Evolutionary conservation across 2,797 vertebrate species (phyloP), one percentile per base, ranked within the genome.

Genomic region (Decapterus maruadsi): DNA sequence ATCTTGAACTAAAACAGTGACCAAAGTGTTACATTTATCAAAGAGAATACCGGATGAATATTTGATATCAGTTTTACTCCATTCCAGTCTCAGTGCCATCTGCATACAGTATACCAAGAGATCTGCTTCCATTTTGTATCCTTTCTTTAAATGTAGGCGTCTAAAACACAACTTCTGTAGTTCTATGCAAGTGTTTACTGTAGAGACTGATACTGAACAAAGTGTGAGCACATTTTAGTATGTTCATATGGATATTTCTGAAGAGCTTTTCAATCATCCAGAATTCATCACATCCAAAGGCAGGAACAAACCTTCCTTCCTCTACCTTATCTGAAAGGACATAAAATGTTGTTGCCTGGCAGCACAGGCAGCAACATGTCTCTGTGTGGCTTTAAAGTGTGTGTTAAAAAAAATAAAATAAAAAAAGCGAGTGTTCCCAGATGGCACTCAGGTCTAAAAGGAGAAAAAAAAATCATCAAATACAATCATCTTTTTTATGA

Each of bases 401-500:
- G 29, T n/a, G n/a, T n/a, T n/a, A n/a, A 14, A n/a, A 20, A 31
- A 68, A 43, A 26, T 1, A 26, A 26, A 26, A 34, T 1, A 36
- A 34, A 31, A 73, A 66, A 64, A 66, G 58, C 10, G 22, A 75
- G 56, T 78, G 59, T 59, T 84, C 86, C 77, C 81, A 82, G 65
- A 82, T 81, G 83, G 75, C 63, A 77, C 48, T 50, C 19, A 10
- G 56, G 75, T 71, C 72, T 81, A 75, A 87, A 79, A 87, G 66
- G 72, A 72, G 54, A 51, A 69, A 56, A 48, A 81, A 71, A 77
- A 75, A 87, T 58, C 86, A 86, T 77, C 78, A 75, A 82, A 79
- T 50, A 80, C 73, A 80, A 77, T 77, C 72, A 82, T 77, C 62
- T 75, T 79, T 83, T 89, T 85, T 88, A 93, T 82, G 82, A 86